Percentiles rank a stretch among this genome's conserved stretches.
phyloP scores from a whole-genome alignment of 2,797 vertebrate species.

The Tragelaphus eurycerus region DNA sequence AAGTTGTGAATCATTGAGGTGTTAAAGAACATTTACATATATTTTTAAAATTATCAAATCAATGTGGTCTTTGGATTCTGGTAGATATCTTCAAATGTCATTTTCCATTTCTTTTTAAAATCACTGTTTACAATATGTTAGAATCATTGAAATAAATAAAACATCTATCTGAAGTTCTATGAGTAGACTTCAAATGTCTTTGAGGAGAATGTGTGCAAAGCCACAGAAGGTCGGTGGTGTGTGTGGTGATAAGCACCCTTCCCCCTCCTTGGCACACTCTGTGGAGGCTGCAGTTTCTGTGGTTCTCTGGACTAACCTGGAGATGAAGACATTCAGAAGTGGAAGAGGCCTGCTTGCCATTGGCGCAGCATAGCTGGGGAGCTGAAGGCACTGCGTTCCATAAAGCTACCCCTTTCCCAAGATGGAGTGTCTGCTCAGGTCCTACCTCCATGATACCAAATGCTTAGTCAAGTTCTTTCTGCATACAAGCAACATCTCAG shows the following conservation, averaged over 20 bases:
- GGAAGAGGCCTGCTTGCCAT: accelerated
- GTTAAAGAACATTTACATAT: neutral
- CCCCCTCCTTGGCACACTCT: accelerated
- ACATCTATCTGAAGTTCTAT: accelerated
- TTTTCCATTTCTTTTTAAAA: neutral
- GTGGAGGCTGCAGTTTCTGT: accelerated
- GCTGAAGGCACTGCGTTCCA: accelerated
- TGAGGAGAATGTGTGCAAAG: neutral
- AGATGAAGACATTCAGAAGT: neutral
- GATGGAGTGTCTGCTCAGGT: accelerated
- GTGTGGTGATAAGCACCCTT: accelerated
- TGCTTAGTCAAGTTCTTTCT: neutral
- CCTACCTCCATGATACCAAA: neutral
- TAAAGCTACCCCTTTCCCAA: accelerated
- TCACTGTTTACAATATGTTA: neutral
- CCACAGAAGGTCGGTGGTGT: accelerated
- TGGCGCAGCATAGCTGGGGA: too few species aligned
- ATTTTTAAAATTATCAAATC: neutral
- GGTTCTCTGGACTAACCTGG: neutral
- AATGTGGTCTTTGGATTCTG: neutral
- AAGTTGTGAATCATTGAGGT: neutral
- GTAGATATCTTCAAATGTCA: neutral
- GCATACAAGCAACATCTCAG: accelerated
- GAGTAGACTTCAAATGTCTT: neutral
- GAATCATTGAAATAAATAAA: neutral